Base-by-base conservation (phyloP, 2,797 vertebrate species). In the Valencia hispanica region DNA sequence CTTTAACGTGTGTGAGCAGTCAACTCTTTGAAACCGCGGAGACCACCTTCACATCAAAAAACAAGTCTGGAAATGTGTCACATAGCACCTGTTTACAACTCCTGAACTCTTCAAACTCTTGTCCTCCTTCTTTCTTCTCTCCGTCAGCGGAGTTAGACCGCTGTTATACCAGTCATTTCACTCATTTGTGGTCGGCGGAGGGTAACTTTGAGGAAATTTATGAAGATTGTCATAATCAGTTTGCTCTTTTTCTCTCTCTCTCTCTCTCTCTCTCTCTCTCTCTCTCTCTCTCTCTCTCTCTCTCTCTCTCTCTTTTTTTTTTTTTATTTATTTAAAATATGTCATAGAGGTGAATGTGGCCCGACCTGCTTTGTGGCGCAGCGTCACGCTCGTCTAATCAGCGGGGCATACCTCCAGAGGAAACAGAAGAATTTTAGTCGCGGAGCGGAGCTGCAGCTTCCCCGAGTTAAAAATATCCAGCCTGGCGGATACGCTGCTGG, bases 401-500 rank as follows among this genome's bases (percentile, higher is more conserved):
- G 83, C 10, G 71, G 72, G 75, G 82, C 82, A 20, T 45, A 80
- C 84, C 89, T 90, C 87, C 89, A 79, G 86, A 91, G 90, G 88
- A 91, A 93, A 88, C 84, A 79, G 32, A 79, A 89, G 93, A 91
- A 88, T 93, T 83, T 78, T 79, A 83, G 89, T 84, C 65, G 63
- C 7, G 39, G 65, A 68, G 61, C 43, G 71, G 80, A 84, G 90
- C 90, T 87, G 84, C 90, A 84, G 91, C 89, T 94, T 94, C 92
- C 93, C 89, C 51, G 79, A 86, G 92, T 93, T 96, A 95, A 91
- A 95, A 96, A 96, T 96, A 93, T 81, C 90, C 83, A 34, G 82
- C 73, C 83, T 81, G 81, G 88, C 93, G 92, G 92, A 92, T 94
- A 88, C 85, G 88, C 79, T 87, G 89, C 77, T 84, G 84, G 75